These are phyloP conservation scores for Poecile montanus DNA, from an alignment of 2,797 vertebrate species.

Conservation along the genomic window DNA sequence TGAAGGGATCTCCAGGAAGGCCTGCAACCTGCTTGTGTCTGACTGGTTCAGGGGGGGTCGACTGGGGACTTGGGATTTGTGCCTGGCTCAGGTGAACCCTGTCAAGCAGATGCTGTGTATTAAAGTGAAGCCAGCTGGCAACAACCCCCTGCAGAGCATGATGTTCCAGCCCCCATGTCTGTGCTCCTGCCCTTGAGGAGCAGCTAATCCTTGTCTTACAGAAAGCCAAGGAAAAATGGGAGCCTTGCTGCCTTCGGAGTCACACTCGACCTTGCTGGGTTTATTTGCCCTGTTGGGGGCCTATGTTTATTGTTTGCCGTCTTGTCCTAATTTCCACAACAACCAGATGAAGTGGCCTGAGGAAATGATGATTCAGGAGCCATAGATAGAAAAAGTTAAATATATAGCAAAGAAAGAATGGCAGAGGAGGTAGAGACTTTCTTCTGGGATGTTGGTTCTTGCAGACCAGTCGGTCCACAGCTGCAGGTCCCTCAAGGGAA, in stretches of 20 bases:
- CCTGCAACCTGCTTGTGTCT: neutral
- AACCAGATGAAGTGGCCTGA: neutral
- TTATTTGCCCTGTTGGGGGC: neutral
- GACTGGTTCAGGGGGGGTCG: neutral
- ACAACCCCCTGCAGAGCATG: neutral
- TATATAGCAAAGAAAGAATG: neutral
- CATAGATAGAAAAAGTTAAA: neutral
- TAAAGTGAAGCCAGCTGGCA: neutral
- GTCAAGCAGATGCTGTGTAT: neutral
- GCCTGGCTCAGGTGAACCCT: neutral
- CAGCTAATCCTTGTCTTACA: neutral
- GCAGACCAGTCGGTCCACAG: neutral
- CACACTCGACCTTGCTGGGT: neutral
- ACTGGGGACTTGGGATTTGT: neutral
- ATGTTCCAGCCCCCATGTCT: neutral
- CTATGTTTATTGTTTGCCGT: neutral
- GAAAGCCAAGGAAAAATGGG: neutral
- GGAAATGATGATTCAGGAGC: neutral
- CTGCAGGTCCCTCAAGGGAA: neutral
- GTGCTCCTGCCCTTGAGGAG: neutral
- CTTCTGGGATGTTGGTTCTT: neutral
- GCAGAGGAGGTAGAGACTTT: neutral
- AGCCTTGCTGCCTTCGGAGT: neutral
- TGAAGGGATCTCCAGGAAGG: neutral
- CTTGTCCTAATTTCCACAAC: constrained; percentile 1